phyloP scores from a whole-genome alignment of 2,797 vertebrate genomes.

The Neosilurus hyrtlii region DNA sequence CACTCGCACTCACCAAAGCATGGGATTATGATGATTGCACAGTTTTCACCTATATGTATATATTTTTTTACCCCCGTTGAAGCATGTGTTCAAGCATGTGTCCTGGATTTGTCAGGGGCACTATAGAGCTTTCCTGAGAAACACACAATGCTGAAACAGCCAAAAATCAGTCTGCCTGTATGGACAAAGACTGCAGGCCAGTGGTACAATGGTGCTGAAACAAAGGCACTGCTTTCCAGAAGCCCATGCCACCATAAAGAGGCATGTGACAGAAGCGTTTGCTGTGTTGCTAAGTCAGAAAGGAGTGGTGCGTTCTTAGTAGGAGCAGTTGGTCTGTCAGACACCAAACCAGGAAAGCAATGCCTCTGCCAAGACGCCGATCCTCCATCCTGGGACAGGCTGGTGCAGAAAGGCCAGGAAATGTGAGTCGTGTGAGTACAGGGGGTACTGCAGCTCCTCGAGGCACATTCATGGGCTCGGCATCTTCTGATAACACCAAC shows the following conservation, averaged over 20 bases:
- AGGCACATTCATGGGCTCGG: slow-evolving; percentile 74
- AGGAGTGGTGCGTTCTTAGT: slow-evolving; percentile 20
- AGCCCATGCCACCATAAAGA: slow-evolving; percentile 69
- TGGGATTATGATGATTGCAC: slow-evolving; percentile 25
- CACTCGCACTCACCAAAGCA: slow-evolving; percentile 15
- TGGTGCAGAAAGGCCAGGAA: slow-evolving; percentile 60
- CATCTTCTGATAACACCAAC: slow-evolving; percentile 65
- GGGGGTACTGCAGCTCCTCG: slow-evolving; percentile 55
- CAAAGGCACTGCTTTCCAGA: slow-evolving; percentile 83
- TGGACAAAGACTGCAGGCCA: slow-evolving; percentile 53
- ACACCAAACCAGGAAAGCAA: slow-evolving; percentile 56
- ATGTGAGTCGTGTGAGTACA: slow-evolving; percentile 58
- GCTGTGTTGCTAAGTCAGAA: slow-evolving; percentile 60
- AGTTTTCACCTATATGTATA: slow-evolving; percentile 18
- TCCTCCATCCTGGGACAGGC: slow-evolving; percentile 82
- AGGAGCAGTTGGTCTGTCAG: slow-evolving; percentile 57
- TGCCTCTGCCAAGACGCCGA: slow-evolving; percentile 85
- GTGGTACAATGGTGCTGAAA: slow-evolving; percentile 59
- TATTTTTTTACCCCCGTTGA: slow-evolving; percentile 17
- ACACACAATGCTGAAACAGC: slow-evolving; percentile 74
- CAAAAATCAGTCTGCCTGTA: slow-evolving; percentile 55
- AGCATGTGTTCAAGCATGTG: slow-evolving; percentile 22
- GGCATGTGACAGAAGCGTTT: slow-evolving; percentile 57
- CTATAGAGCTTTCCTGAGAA: slow-evolving; percentile 73
- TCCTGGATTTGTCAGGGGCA: slow-evolving; percentile 38